phyloP scores from a whole-genome alignment of 2,888 invertebrate species.

The Listrodromus nycthemerus region DNA sequence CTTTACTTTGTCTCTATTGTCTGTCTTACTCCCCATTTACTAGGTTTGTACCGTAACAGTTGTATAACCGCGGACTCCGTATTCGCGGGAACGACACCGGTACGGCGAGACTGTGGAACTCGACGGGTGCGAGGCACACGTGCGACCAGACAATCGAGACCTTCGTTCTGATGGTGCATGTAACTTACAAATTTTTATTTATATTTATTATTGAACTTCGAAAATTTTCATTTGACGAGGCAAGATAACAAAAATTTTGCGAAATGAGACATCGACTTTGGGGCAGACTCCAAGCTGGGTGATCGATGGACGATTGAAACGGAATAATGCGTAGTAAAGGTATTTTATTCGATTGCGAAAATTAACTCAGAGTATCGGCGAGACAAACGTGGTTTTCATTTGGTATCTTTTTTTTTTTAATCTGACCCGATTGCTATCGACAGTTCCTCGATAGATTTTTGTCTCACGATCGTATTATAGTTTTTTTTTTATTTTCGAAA shows the following conservation, averaged over 20 bases:
- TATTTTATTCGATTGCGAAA: neutral
- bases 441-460: neutral
- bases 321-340: neutral
- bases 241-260: neutral
- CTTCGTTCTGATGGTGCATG: neutral
- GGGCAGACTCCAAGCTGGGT: neutral
- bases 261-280: neutral
- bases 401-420: too few relatives aligned
- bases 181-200: neutral
- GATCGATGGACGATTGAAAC: neutral
- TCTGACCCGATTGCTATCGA: neutral
- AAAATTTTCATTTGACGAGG: neutral
- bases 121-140: constrained; percentile 22
- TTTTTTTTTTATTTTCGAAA: neutral
- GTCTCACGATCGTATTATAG: neutral
- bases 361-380: neutral
- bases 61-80: constrained; percentile 26
- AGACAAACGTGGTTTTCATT: neutral
- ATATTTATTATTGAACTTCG: neutral
- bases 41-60: constrained; percentile 8
- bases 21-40: constrained; percentile 30
- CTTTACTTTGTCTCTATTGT: constrained; percentile 30
- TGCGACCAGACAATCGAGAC: constrained; percentile 20
- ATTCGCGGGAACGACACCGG: constrained; percentile 23
- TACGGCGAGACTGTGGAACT: neutral